Evolutionary conservation across 2,888 invertebrate genomes (phyloP).

Genomic region (Leptinotarsa haldemani): DNA sequence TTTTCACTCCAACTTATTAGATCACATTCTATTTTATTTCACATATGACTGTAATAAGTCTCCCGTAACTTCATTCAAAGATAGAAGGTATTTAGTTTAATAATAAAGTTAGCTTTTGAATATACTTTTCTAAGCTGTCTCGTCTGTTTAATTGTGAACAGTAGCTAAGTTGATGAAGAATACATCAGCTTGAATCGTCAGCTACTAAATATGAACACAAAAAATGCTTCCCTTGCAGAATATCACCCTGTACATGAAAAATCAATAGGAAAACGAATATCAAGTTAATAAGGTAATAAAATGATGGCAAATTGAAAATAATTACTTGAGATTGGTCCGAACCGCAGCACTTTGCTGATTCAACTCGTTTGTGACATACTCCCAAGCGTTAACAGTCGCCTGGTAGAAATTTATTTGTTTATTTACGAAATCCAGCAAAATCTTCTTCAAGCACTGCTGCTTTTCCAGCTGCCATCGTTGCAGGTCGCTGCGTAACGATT

Average conservation of each 20-base stretch:
- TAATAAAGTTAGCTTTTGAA: too few relatives aligned
- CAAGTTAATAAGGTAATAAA: conserved; percentile 1
- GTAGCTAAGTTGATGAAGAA: neutral
- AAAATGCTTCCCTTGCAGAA: neutral
- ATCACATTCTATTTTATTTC: too few relatives aligned
- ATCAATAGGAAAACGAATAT: neutral
- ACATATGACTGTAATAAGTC: too few relatives aligned
- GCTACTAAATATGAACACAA: neutral
- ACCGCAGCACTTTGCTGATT: conserved; percentile 36
- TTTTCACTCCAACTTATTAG: too few relatives aligned
- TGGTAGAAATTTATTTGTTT: conserved; percentile 76
- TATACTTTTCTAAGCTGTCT: too few relatives aligned
- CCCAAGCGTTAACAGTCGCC: conserved; percentile 71
- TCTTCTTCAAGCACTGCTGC: conserved; percentile 72
- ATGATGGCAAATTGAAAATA: neutral
- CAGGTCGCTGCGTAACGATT: conserved; percentile 75
- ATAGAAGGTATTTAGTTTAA: too few relatives aligned
- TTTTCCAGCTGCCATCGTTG: conserved; percentile 77
- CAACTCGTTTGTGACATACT: conserved; percentile 62
- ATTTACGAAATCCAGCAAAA: conserved; percentile 73
- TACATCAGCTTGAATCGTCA: neutral
- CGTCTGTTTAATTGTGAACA: too few relatives aligned
- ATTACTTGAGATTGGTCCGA: conserved; percentile 37
- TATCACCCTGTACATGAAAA: neutral
- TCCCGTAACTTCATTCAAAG: too few relatives aligned